These are phyloP conservation scores for Clamator glandarius DNA, from an alignment of 2,797 vertebrate species.

Conservation along the genomic window DNA sequence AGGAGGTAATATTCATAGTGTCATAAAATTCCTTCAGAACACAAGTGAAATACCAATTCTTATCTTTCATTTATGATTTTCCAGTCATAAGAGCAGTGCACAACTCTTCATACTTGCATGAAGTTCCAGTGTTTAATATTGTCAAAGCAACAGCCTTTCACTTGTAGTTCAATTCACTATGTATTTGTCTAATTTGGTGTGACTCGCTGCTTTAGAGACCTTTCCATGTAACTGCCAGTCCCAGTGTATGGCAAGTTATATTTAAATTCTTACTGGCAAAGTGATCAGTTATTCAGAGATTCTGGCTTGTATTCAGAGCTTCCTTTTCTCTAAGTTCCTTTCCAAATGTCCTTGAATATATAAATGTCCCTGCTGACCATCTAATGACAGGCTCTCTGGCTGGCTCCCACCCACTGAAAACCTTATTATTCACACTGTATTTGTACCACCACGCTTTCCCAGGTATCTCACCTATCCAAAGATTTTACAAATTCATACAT, in stretches of 20 bases:
- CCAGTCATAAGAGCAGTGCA: background rate
- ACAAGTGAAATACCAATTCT: background rate
- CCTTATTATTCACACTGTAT: background rate
- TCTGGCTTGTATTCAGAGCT: background rate
- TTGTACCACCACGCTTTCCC: background rate
- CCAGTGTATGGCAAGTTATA: background rate
- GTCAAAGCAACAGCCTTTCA: background rate
- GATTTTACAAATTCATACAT: background rate
- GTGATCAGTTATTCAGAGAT: background rate
- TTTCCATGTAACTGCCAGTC: background rate
- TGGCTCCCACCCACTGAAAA: background rate
- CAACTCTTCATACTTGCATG: background rate
- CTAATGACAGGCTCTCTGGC: background rate
- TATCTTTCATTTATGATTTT: background rate
- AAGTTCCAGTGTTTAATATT: background rate
- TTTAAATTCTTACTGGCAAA: slow-evolving; percentile 23
- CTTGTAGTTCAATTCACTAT: background rate
- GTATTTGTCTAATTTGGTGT: background rate
- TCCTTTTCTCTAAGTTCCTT: background rate
- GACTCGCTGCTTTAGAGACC: background rate
- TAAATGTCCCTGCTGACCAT: background rate
- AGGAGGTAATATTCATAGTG: background rate
- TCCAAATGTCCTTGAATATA: background rate
- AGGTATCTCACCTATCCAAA: background rate
- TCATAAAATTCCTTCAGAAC: background rate